phyloP scores from a whole-genome alignment of 1,140 invertebrate species.

The Philotrypesis tridentata region DNA sequence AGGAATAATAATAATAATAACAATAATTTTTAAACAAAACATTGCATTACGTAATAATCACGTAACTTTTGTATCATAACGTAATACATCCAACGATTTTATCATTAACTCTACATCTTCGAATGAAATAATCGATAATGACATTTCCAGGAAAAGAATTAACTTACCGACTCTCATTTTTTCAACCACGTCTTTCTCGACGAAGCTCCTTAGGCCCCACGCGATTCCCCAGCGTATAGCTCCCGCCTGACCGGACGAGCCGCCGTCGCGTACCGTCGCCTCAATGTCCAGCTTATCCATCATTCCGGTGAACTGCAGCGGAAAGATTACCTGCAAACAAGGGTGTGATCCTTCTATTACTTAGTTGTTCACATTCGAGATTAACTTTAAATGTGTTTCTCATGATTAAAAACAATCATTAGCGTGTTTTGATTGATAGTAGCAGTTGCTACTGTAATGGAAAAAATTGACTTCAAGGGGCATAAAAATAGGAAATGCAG shows the following conservation, averaged over 20 bases:
- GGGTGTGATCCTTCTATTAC: background rate
- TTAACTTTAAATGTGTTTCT: background rate
- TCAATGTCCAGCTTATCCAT: slow-evolving; percentile 88
- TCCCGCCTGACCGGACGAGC: slow-evolving; percentile 85
- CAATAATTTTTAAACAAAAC: no score
- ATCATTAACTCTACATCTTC: no score
- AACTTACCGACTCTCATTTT: slow-evolving; percentile 88
- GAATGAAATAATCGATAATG: background rate
- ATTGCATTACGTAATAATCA: no score
- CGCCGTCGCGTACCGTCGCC: slow-evolving; percentile 81
- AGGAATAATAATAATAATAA: no score
- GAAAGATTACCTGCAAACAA: slow-evolving; percentile 83
- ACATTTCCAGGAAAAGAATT: background rate
- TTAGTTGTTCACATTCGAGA: background rate
- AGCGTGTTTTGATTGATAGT: no score
- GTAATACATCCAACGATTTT: no score
- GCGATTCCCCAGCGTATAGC: slow-evolving; percentile 91
- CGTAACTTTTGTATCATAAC: no score
- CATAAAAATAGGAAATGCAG: no score
- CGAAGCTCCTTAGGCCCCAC: slow-evolving; percentile 85
- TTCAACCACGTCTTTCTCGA: slow-evolving; percentile 84
- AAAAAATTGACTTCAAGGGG: no score
- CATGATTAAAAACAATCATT: no score
- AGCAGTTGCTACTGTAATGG: no score
- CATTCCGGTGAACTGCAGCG: slow-evolving; percentile 86